Evolutionary conservation across 2,797 vertebrate species (phyloP), one percentile per base, ranked within the genome.

Genomic region (Poeciliopsis infans): DNA sequence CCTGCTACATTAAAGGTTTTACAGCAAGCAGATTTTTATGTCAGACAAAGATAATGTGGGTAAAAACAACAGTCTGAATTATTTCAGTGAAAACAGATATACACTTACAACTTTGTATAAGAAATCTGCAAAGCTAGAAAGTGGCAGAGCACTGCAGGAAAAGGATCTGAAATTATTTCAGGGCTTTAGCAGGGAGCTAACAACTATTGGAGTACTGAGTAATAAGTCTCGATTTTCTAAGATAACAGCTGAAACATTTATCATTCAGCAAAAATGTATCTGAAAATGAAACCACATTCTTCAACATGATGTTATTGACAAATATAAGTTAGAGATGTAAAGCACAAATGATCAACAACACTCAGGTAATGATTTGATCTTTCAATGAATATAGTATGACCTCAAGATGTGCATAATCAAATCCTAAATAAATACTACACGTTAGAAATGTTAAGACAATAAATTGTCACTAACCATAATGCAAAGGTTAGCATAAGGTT

Each of bases 171-270:
- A 31, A 7, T 49, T 6, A 18, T 49, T 49, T 20, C 23, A 49
- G 47, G 18, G 16, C 47, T 49, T 49, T 49, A 51, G 49, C 18
- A 51, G 49, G 7, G 20, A 1, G 20, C 20, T 51, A 51, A 20
- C 23, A 51, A 51, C 49, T 23, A 51, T 7, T 51, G 49, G 20
- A 7, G 49, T 8, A 23, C 49, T 23, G 20, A 51, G 2, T 23
- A 23, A 51, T 23, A 51, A 23, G 49, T 51, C 49, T 51, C 23
- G 7, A 51, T 47, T 71, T 31, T 46, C 45, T 28, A 20, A 66
- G 41, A 20, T 7, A 66, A 45, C 25, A 80, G 72, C 81, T 74
- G 85, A 88, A 92, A 75, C 66, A 66, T 85, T 86, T 75, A 86
- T 87, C 74, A 80, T 77, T 76, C 74, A 33, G 77, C 57, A 79